phyloP scores from a whole-genome alignment of 2,113 vertebrate species.

The Chionis minor region DNA sequence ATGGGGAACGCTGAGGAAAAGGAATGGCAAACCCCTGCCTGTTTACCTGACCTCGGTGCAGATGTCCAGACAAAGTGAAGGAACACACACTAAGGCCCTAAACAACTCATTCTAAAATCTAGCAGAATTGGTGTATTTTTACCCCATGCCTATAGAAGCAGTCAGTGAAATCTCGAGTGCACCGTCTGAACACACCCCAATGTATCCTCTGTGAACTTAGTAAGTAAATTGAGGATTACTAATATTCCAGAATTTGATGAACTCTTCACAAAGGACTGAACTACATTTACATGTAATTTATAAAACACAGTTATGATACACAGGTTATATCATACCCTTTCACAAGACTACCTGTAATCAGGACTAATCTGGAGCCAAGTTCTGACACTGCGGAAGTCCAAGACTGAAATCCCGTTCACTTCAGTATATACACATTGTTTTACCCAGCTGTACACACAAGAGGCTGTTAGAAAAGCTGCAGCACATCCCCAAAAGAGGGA shows the following conservation, averaged over 20 bases:
- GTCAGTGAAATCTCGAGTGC: neutral
- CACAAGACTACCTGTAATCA: neutral
- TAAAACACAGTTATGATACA: neutral
- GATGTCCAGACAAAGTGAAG: neutral
- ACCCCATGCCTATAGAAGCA: neutral
- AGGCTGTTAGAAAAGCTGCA: neutral
- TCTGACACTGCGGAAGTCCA: neutral
- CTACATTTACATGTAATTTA: neutral
- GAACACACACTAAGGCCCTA: neutral
- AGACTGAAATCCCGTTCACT: neutral
- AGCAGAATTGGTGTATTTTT: fast-evolving
- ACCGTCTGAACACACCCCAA: neutral
- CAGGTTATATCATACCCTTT: neutral
- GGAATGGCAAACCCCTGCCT: fast-evolving
- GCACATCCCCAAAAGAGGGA: neutral
- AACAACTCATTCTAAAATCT: neutral
- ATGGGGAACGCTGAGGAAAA: neutral
- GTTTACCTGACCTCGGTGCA: neutral
- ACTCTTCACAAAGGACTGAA: neutral
- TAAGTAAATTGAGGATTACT: fast-evolving
- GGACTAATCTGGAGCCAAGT: neutral
- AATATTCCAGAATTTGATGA: neutral
- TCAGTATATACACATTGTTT: neutral
- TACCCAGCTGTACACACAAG: neutral
- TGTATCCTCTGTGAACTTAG: neutral